Base-by-base conservation (phyloP, 1,140 invertebrate species). In the Heterodera carotae region DNA sequence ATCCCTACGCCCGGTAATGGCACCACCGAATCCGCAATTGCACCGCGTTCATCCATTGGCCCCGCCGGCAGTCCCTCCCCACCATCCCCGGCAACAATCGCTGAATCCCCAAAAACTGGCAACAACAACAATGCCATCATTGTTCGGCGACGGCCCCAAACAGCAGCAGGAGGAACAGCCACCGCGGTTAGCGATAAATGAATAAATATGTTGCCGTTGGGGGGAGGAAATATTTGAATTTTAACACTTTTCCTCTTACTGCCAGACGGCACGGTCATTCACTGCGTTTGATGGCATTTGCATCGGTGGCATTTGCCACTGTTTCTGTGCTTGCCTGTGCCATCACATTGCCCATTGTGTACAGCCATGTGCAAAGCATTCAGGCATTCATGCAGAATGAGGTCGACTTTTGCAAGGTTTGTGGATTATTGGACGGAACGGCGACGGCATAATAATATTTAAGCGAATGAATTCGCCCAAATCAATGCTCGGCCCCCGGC, bases 351-450 rank as follows among this genome's bases (percentile, higher is more conserved):
- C 85, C 85, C 7, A 80, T 86, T 56, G 85, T 86, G 12, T 86
- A 86, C 76, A 84, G 87, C 76, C 83, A 86, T 78, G 85, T 86
- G n/a, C 86, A 86, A 56, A 77, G 70, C 31, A 84, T 86, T 34
- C 85, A 87, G 70, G 84, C 85, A 15, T 88, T 81, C 66, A 86
- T 86, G 85, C 85, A 87, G 48, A 88, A 87, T 71, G 85, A 86
- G 78, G 86, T 88, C 4, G 86, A 88, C 33, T 86, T 86, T 72
- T 86, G 85, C 72, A 86, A 86, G 82, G 85, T 86, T 18, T 71
- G 71, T 15, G 22, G n/a, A 2, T 31, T 66, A n/a, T 10, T 27
- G 0, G 22, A n/a, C 4, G 67, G 69, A 12, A 62, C 31, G 8
- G 18, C 29, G 72, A 66, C 15, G 18, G 59, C 48, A 29, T 67